Evolutionary conservation across 2,113 vertebrate genomes (phyloP).

Genomic region (Aptenodytes forsteri): DNA sequence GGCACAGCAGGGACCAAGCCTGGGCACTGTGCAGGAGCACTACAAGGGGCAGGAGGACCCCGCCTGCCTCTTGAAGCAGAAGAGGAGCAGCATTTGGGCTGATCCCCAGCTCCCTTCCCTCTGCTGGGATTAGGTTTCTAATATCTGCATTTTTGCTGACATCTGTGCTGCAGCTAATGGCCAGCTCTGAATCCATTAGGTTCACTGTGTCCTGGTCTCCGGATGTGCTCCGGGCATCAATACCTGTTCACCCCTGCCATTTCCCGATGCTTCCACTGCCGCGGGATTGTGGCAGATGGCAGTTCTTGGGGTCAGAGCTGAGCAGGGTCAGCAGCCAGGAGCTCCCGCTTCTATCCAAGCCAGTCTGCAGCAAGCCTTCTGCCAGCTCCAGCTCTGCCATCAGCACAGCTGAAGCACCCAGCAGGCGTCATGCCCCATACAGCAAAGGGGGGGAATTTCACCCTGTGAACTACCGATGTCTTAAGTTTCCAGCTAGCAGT

Average conservation of each 20-base stretch:
- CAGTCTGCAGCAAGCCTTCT: not conserved
- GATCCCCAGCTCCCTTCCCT: not conserved
- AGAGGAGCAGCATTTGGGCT: not conserved
- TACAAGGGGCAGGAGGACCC: not conserved
- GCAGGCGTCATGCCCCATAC: not conserved
- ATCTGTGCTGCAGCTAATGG: conserved; percentile 20
- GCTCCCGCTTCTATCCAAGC: not conserved
- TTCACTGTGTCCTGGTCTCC: not conserved
- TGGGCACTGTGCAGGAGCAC: not conserved
- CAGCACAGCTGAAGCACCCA: not conserved
- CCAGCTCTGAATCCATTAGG: conserved; percentile 11
- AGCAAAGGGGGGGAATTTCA: not conserved
- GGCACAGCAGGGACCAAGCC: not conserved
- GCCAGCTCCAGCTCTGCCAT: not conserved
- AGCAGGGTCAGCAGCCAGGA: not conserved
- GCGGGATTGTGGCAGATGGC: accelerated
- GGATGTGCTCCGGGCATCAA: not conserved
- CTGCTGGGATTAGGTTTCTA: conserved; percentile 1
- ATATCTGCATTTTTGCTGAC: conserved; percentile 37
- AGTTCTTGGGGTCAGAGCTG: not conserved
- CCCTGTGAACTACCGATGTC: not conserved
- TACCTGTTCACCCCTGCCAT: not conserved
- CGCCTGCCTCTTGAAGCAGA: not conserved
- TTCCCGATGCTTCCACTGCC: not conserved
- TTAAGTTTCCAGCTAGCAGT: not conserved